Percentiles rank a stretch among this genome's conserved stretches.
These are phyloP conservation scores for Physocephala rufipes DNA, from an alignment of 2,888 invertebrate species.

Conservation along the genomic window DNA sequence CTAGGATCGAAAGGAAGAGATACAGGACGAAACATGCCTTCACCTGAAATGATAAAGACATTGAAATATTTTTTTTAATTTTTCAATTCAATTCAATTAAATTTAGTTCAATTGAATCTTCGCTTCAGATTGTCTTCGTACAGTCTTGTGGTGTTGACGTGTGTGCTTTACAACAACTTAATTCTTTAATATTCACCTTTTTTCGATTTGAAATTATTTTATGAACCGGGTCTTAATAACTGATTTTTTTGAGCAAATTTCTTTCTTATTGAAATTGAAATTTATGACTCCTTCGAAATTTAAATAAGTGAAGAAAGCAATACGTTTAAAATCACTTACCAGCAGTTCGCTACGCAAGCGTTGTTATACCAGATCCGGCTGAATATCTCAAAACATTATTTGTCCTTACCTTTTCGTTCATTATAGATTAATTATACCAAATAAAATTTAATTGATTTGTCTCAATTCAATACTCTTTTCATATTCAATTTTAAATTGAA, in stretches of 20 bases:
- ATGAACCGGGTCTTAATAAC: background rate
- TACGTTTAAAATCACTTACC: constrained; percentile 61
- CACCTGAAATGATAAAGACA: constrained; percentile 11
- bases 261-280: constrained; percentile 40
- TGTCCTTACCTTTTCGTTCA: constrained; percentile 62
- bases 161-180: constrained; percentile 52
- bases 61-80: constrained; percentile 20
- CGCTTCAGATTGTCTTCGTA: constrained; percentile 41
- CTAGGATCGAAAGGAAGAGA: background rate
- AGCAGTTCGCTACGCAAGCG: constrained; percentile 62
- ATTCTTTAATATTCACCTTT: constrained; percentile 20
- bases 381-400: constrained; percentile 55
- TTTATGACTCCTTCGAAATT: constrained; percentile 50
- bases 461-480: constrained; percentile 43
- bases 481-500: constrained; percentile 25
- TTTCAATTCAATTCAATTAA: background rate
- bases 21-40: background rate
- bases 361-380: constrained; percentile 63
- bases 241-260: constrained; percentile 49
- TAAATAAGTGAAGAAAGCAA: constrained; percentile 43
- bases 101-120: constrained; percentile 16
- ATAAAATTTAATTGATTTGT: constrained; percentile 44
- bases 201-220: constrained; percentile 10
- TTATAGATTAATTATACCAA: constrained; percentile 11
- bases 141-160: constrained; percentile 61